These are phyloP conservation scores for Oeneis ivallda DNA, from an alignment of 2,888 invertebrate species.

Conservation along the genomic window DNA sequence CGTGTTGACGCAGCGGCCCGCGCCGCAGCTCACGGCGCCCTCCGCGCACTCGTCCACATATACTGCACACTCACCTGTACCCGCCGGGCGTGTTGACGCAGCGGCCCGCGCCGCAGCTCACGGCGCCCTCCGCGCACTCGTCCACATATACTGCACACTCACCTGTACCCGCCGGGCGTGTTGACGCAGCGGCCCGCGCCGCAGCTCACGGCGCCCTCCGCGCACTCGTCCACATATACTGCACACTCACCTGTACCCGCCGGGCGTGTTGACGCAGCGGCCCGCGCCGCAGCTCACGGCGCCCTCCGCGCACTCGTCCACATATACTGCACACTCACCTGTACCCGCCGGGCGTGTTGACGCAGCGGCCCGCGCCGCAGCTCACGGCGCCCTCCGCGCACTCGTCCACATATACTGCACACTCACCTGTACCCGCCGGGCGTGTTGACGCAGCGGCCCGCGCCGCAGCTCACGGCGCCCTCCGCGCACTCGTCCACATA, in stretches of 20 bases:
- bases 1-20: slow-evolving; percentile 90
- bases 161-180: slow-evolving; percentile 91
- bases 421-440: slow-evolving; percentile 90
- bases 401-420: too few relatives aligned
- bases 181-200: slow-evolving; percentile 91
- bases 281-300: slow-evolving; percentile 91
- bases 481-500: slow-evolving; percentile 85
- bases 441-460: slow-evolving; percentile 90
- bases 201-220: slow-evolving; percentile 89
- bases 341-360: slow-evolving; percentile 92
- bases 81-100: slow-evolving; percentile 92
- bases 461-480: slow-evolving; percentile 89
- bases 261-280: slow-evolving; percentile 90
- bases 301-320: slow-evolving; percentile 85
- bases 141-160: too few relatives aligned
- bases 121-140: slow-evolving; percentile 86
- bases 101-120: slow-evolving; percentile 89
- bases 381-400: slow-evolving; percentile 88
- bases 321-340: too few relatives aligned
- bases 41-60: slow-evolving; percentile 85
- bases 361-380: slow-evolving; percentile 90
- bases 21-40: slow-evolving; percentile 89
- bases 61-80: slow-evolving; percentile 89
- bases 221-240: slow-evolving; percentile 83
- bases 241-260: slow-evolving; percentile 90